Percentiles rank a stretch among this genome's conserved stretches.
Conservation (phyloP, 2,113 vertebrate genomes). For the Psephotus haematonotus region DNA sequence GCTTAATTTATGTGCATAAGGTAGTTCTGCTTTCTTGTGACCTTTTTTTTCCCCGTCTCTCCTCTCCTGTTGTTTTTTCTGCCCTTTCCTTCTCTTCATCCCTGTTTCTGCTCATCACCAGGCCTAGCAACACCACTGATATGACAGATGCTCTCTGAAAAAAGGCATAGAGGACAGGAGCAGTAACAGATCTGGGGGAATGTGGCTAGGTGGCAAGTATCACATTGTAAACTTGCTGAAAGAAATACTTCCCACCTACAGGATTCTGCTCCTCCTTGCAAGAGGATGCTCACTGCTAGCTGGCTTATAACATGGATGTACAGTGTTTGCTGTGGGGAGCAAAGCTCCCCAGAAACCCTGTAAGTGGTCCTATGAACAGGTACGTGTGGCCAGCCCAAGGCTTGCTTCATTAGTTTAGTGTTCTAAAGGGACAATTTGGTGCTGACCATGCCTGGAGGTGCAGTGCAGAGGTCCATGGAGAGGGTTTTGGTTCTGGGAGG, state of each 20-base stretch:
- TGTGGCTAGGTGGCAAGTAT: neutral
- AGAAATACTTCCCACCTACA: neutral
- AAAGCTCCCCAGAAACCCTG: neutral
- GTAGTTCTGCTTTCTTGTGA: neutral
- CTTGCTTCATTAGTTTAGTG: neutral
- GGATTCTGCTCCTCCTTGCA: neutral
- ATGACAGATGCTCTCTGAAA: neutral
- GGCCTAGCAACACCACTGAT: accelerated
- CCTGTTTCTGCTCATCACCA: neutral
- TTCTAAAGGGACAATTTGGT: accelerated
- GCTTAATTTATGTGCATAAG: neutral
- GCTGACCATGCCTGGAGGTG: accelerated
- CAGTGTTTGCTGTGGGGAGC: accelerated
- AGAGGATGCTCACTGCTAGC: neutral
- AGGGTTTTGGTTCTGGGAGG: neutral
- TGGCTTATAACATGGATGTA: neutral
- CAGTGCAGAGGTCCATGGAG: neutral
- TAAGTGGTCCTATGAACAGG: neutral
- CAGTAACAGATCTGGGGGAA: neutral
- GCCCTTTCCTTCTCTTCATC: neutral
- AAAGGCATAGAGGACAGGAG: neutral
- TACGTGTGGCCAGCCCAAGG: accelerated
- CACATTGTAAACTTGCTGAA: neutral
- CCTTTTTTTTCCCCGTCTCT: neutral
- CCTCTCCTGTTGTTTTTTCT: neutral